These are phyloP conservation scores for Iguana delicatissima DNA, from an alignment of 2,797 vertebrate genomes.

Conservation along the genomic window DNA sequence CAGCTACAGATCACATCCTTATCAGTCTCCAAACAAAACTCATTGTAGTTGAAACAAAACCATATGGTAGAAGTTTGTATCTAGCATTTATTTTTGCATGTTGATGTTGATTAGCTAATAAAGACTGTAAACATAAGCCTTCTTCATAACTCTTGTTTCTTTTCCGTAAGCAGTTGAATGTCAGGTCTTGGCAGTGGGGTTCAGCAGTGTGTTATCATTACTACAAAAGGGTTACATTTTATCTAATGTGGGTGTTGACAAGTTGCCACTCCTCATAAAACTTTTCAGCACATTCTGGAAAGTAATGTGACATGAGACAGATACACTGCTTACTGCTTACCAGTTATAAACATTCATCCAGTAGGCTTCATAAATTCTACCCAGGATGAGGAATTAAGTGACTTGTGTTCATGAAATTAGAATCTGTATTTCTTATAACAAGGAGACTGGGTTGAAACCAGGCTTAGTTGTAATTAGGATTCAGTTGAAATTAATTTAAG, in stretches of 20 bases:
- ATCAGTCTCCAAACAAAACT: conserved; percentile 71
- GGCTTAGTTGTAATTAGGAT: not conserved
- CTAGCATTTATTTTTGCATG: conserved; percentile 92
- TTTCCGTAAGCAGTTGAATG: conserved; percentile 71
- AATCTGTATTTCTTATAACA: not conserved
- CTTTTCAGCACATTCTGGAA: rapidly evolving
- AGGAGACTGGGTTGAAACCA: not conserved
- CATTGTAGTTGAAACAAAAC: conserved; percentile 77
- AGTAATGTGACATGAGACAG: not conserved
- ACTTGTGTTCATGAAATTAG: not conserved
- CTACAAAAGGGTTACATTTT: not conserved
- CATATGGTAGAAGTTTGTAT: conserved; percentile 87
- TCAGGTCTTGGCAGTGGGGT: not conserved
- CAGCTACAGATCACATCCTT: conserved; percentile 73
- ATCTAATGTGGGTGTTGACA: not conserved
- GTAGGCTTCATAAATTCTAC: not conserved
- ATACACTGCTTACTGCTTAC: not conserved
- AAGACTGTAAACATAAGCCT: conserved; percentile 89
- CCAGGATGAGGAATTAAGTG: not conserved
- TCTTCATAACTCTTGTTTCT: conserved; percentile 82
- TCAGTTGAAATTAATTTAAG: not conserved
- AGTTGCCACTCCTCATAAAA: not conserved
- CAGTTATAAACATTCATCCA: not conserved
- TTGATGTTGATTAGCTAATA: conserved; percentile 93
- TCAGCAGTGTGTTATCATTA: not conserved